Conservation (phyloP, 2,888 invertebrate genomes). For the Polymixis flavicincta region DNA sequence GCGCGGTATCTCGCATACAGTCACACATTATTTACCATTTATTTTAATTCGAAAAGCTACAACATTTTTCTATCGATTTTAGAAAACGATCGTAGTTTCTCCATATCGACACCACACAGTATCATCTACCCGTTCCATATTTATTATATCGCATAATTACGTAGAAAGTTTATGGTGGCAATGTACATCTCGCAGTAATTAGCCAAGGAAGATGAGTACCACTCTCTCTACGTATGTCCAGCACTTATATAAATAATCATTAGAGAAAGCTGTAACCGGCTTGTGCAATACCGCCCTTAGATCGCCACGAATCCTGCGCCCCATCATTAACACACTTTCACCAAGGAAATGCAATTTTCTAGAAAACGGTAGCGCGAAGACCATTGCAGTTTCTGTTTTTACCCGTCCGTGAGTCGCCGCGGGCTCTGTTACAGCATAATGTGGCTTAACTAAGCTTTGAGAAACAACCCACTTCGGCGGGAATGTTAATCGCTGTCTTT, state of each 20-base stretch:
- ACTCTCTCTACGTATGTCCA: constrained; percentile 66
- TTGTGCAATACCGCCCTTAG: constrained; percentile 84
- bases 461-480: constrained; percentile 79
- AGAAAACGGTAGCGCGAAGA: constrained; percentile 89
- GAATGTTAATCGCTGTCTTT: constrained; percentile 71
- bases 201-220: constrained; percentile 73
- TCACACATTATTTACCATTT: constrained; percentile 50
- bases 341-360: constrained; percentile 89
- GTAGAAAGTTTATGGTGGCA: constrained; percentile 70
- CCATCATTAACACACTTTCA: constrained; percentile 88
- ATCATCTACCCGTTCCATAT: constrained; percentile 44
- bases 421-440: constrained; percentile 85
- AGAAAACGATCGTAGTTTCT: constrained; percentile 52
- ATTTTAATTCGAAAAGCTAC: constrained; percentile 39
- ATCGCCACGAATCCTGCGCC: constrained; percentile 82
- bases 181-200: constrained; percentile 68
- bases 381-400: constrained; percentile 85
- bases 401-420: constrained; percentile 83
- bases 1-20: constrained; percentile 32
- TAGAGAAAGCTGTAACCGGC: constrained; percentile 77
- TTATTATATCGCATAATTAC: constrained; percentile 57
- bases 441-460: constrained; percentile 78
- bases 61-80: constrained; percentile 43
- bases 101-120: constrained; percentile 18
- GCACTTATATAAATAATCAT: constrained; percentile 75